These are phyloP conservation scores for Pollenia griseotomentosa DNA, from an alignment of 2,888 invertebrate species.

Conservation along the genomic window DNA sequence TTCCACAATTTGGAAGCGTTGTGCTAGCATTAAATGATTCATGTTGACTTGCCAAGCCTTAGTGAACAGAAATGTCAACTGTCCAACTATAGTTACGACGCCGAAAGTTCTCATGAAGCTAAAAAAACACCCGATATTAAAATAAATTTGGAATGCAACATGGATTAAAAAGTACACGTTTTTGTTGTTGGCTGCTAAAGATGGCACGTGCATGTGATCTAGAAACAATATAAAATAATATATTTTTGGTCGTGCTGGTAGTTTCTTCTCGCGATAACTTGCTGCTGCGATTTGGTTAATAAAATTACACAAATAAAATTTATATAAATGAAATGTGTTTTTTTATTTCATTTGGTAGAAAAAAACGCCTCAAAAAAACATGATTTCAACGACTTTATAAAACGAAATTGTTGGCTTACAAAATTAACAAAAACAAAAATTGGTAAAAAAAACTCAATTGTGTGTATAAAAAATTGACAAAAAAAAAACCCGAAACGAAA, in stretches of 20 bases:
- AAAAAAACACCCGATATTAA: too few relatives aligned
- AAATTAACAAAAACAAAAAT: background rate
- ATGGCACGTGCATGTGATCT: slow-evolving; percentile 36
- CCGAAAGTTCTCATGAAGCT: too few relatives aligned
- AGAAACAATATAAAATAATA: slow-evolving; percentile 4
- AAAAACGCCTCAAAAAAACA: background rate
- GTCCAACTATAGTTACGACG: too few relatives aligned
- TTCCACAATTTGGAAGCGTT: too few relatives aligned
- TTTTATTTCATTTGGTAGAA: background rate
- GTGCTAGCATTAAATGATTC: too few relatives aligned
- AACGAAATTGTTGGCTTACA: background rate
- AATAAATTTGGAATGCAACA: too few relatives aligned
- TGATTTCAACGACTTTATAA: slow-evolving; percentile 20
- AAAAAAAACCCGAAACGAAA: slow-evolving; percentile 13
- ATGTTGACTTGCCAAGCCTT: too few relatives aligned
- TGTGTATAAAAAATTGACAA: slow-evolving; percentile 13
- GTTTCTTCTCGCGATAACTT: background rate
- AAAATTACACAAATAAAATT: slow-evolving; percentile 11
- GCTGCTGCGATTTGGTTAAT: slow-evolving; percentile 6
- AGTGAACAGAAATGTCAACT: too few relatives aligned
- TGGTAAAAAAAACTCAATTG: slow-evolving; percentile 16
- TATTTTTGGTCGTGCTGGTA: background rate
- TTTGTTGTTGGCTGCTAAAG: slow-evolving; percentile 2
- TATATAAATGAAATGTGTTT: background rate
- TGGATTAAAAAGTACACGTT: too few relatives aligned